Evolutionary conservation across 2,888 invertebrate genomes (phyloP).

Genomic region (Tolmerus cingulatus): DNA sequence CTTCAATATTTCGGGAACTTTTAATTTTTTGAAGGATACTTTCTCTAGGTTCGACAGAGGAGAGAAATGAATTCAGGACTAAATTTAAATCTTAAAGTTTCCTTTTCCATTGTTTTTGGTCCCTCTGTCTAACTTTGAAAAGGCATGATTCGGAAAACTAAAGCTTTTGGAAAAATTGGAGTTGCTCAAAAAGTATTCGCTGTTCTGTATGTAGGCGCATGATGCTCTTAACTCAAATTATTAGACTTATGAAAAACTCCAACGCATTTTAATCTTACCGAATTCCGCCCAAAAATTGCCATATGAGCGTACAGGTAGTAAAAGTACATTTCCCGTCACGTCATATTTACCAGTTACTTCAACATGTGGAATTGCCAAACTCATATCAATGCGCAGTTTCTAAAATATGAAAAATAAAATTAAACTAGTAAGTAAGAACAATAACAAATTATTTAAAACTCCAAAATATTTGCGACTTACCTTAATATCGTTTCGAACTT

Average conservation of each 20-base stretch:
- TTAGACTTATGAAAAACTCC: background rate
- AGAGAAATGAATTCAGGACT: too few species aligned
- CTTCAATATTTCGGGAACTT: too few species aligned
- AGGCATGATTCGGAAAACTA: too few species aligned
- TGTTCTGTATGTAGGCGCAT: too few species aligned
- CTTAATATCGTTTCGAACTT: slow-evolving; percentile 68
- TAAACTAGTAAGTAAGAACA: background rate
- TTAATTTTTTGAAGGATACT: too few species aligned
- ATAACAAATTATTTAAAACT: background rate
- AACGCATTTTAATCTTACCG: slow-evolving; percentile 66
- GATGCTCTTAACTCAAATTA: background rate
- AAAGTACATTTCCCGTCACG: slow-evolving; percentile 77
- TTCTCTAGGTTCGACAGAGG: too few species aligned
- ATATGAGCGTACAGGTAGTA: slow-evolving; percentile 79
- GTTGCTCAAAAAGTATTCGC: too few species aligned
- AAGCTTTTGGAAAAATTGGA: too few species aligned
- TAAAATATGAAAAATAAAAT: slow-evolving; percentile 56
- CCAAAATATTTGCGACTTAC: slow-evolving; percentile 32
- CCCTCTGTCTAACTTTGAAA: too few species aligned
- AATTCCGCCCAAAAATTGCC: slow-evolving; percentile 85
- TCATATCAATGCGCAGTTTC: slow-evolving; percentile 71
- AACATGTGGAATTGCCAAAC: slow-evolving; percentile 70
- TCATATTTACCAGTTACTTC: slow-evolving; percentile 80
- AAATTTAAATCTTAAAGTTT: too few species aligned
- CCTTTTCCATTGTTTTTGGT: too few species aligned